Conservation (phyloP, 2,888 invertebrate genomes). For the Acleris laterana region DNA sequence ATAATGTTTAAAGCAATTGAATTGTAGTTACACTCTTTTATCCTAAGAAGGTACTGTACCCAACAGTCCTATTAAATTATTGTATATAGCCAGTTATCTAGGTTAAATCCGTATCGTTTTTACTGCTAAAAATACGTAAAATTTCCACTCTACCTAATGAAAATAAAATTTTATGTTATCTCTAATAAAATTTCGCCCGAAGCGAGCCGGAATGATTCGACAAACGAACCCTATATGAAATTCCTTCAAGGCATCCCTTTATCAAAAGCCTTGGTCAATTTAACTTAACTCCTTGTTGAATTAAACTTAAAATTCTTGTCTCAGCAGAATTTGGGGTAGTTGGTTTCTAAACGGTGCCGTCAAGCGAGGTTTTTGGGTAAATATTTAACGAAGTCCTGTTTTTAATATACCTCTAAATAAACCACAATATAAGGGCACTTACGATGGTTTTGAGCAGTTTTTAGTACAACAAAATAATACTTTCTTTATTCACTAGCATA, state of each 20-base stretch:
- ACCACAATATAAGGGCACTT: no score
- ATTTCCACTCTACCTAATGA: conserved; percentile 17
- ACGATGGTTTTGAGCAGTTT: no score
- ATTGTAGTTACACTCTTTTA: no score
- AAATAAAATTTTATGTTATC: conserved; percentile 17
- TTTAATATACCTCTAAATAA: background rate
- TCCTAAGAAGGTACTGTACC: background rate
- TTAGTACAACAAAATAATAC: no score
- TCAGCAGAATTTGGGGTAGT: conserved; percentile 24
- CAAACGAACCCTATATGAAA: conserved; percentile 25
- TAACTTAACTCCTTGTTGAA: conserved; percentile 18
- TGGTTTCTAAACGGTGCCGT: conserved; percentile 28
- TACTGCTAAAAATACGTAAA: conserved; percentile 17
- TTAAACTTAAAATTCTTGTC: conserved; percentile 17
- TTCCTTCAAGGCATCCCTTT: conserved; percentile 2
- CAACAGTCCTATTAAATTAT: conserved; percentile 20
- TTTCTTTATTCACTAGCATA: no score
- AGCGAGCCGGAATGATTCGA: conserved; percentile 9
- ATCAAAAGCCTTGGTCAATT: conserved; percentile 16
- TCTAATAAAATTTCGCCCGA: conserved; percentile 12
- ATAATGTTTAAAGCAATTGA: no score
- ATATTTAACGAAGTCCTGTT: background rate
- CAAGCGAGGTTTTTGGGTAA: conserved; percentile 17
- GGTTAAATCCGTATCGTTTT: conserved; percentile 7
- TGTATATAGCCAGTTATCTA: conserved; percentile 9